Conservation (phyloP, 2,888 invertebrate genomes). For the Microctonus aethiopoides region DNA sequence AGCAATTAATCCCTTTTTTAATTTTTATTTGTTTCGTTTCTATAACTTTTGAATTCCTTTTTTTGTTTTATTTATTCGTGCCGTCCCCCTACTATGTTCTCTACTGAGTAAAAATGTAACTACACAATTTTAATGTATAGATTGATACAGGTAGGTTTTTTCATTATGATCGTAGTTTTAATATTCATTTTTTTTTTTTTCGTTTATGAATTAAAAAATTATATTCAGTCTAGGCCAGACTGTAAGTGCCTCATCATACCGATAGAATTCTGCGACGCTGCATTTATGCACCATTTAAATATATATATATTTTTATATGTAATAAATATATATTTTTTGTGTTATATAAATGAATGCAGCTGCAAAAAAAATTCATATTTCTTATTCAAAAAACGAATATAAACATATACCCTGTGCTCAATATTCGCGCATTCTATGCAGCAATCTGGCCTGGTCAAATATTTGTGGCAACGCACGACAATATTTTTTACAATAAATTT, state of each 20-base stretch:
- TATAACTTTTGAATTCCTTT: slow-evolving; percentile 47
- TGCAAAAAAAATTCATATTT: slow-evolving; percentile 36
- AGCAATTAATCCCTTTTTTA: not conserved
- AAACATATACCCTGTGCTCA: slow-evolving; percentile 58
- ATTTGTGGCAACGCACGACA: not conserved
- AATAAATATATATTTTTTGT: slow-evolving; percentile 11
- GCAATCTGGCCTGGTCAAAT: not conserved
- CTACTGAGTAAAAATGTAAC: slow-evolving; percentile 56
- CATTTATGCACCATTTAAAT: slow-evolving; percentile 29
- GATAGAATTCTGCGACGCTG: slow-evolving; percentile 32
- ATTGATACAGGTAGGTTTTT: slow-evolving; percentile 28
- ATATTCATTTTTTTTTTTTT: slow-evolving; percentile 5
- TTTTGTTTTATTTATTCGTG: slow-evolving; percentile 41
- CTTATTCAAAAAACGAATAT: slow-evolving; percentile 50
- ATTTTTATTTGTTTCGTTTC: slow-evolving; percentile 33
- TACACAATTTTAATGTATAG: slow-evolving; percentile 31
- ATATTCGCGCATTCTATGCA: slow-evolving; percentile 42
- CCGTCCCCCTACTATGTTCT: slow-evolving; percentile 52
- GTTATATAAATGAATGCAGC: slow-evolving; percentile 29
- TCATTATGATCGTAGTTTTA: no score
- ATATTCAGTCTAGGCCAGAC: slow-evolving; percentile 60
- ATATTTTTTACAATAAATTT: not conserved
- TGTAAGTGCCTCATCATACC: slow-evolving; percentile 31
- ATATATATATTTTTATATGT: slow-evolving; percentile 5
- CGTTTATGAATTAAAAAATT: slow-evolving; percentile 47